phyloP scores from a whole-genome alignment of 2,113 vertebrate genomes.

The Mormyrus iriodes region DNA sequence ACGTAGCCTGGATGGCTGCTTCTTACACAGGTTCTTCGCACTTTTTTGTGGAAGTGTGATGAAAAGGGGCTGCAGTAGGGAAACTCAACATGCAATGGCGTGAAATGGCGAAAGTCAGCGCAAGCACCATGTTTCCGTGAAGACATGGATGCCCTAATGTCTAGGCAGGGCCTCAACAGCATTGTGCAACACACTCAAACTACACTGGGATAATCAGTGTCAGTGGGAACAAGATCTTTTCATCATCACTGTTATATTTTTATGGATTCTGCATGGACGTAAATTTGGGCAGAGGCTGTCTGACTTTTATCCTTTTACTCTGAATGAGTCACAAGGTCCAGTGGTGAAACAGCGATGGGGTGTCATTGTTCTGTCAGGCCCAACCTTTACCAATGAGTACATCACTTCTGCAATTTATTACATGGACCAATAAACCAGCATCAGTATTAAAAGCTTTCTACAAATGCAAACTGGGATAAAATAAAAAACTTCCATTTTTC shows the following conservation, averaged over 20 bases:
- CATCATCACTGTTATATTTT: neutral
- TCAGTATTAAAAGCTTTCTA: constrained; percentile 38
- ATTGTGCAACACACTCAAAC: neutral
- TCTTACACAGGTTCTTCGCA: neutral
- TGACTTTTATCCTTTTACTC: neutral
- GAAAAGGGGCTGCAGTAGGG: neutral
- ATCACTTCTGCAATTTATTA: constrained; percentile 12
- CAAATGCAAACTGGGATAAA: constrained; percentile 45
- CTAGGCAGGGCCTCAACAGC: neutral
- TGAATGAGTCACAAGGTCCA: neutral
- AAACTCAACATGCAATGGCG: neutral
- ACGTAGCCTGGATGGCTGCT: neutral
- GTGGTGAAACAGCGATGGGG: neutral
- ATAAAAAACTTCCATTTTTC: constrained; percentile 40
- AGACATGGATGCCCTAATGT: neutral
- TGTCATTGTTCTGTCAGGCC: neutral
- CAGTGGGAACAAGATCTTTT: neutral
- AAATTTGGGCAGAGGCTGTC: neutral
- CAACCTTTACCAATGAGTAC: neutral
- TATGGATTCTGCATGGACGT: neutral
- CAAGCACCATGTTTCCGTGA: neutral
- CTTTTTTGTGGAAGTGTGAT: neutral
- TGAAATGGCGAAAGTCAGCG: neutral
- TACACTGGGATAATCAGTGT: too few relatives aligned
- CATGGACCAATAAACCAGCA: constrained; percentile 25